Evolutionary conservation across 2,888 invertebrate species (phyloP), one percentile per base, ranked within the genome.

Genomic region (Dione vanillae): DNA sequence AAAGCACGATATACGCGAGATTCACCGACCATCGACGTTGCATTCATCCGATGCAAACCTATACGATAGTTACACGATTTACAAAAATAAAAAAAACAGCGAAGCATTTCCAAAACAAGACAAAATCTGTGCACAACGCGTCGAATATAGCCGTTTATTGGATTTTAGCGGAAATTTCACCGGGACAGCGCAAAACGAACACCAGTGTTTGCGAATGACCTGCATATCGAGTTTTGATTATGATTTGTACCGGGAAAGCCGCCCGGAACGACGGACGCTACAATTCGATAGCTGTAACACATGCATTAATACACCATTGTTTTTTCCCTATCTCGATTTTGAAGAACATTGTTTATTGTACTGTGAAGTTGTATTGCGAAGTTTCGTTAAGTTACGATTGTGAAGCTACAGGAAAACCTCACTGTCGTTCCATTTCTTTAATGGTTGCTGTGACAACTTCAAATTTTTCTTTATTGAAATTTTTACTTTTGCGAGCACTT

Each of bases 111-210:
- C 75, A 79, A 78, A 77, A 76, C 77, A 78, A 76, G 75, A 65
- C 77, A 77, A 79, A 81, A 79, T 78, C 78, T 76, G 70, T 74
- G 74, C 78, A 78, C 79, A 81, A 80, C 82, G 78, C 78, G 80
- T 78, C 76, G 76, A 78, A 76, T 78, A 77, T 74, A 79, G 76
- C 82, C 79, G 84, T 86, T 89, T 91, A 91, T 91, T 90, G 91
- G 86, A 91, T 90, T 92, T 89, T 85, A 89, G 85, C 85, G 89
- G 89, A 89, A 90, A 89, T 89, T 89, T 87, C 85, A 80, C 85
- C 86, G 83, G 82, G 79, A 77, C 79, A 76, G 75, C 77, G 78
- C 83, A 81, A 83, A 84, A 85, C 84, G 84, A 85, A 81, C 85
- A 80, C 74, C 82, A 78, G 80, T 86, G 88, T 88, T 86, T 87